Evolutionary conservation across 1,140 invertebrate genomes (phyloP), one percentile per base, ranked within the genome.

Genomic region (Drosophila jambulina): DNA sequence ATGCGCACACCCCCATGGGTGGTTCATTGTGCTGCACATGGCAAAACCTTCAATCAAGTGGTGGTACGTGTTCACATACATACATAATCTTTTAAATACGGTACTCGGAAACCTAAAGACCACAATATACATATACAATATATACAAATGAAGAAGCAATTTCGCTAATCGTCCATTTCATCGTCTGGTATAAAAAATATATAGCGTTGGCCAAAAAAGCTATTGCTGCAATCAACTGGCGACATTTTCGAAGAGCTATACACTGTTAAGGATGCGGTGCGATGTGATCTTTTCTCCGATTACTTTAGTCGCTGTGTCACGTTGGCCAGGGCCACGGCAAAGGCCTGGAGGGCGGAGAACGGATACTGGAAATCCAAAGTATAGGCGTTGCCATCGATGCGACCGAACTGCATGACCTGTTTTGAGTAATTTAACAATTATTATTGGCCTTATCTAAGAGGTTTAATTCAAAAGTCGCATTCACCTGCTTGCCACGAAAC

Each of bases 331-430:
- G 99, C 99, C 54, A 99, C 98, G 49, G 98, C 97, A 94, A 99
- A 99, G 32, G 99, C 99, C 94, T 99, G 99, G 53, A 99, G 95
- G 63, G 98, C 98, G 57, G 98, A 98, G 94, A 99, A 99, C 19
- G 99, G 99, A 94, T 99, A 99, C 93, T 99, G 98, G 94, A 99
- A 99, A 94, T 99, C 99, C 87, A 99, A 93, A 1, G 99, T 99
- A 93, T 99, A 99, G 17, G 98, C 98, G 93, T 99, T 99, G 72
- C 97, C 97, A 94, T 99, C 99, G 84, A 99, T 99, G 64, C 99
- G 95, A 21, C 99, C 99, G 94, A 99, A 99, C 94, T 99, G 99
- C 98, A 99, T 99, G 13, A 99, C 99, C 98, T 99, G 92, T 21
- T 29, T 23, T 8, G 25, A 4, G 19, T 45, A 4, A 23, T 5